Base-by-base conservation (phyloP, 2,113 vertebrate species). In the Brachionichthys hirsutus region DNA sequence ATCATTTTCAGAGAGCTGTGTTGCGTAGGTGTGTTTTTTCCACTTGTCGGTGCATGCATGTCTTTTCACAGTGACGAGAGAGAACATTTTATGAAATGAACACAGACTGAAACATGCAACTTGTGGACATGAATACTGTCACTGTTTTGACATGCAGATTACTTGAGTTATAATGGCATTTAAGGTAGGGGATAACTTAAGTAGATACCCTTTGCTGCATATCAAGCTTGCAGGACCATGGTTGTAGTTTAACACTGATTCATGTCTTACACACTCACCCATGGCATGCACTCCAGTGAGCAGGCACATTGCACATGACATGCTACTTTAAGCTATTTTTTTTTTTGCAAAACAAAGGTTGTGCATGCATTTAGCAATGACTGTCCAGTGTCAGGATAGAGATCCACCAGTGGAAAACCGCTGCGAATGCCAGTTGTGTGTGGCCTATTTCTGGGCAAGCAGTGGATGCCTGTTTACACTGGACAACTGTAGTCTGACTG, bases 391-490 rank as follows among this genome's bases (percentile, higher is more conserved):
- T 62, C 6, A 36, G 52, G 17, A 30, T 46, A 57, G 50, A 54
- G 40, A 54, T 67, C 18, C 2, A 45, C 30, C 56, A 12, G 53
- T 76, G 75, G 81, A 81, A 84, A 83, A 68, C 72, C 2, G 4
- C 12, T 15, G 20, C 0, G 2, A 38, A 14, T 22, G 56, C 58
- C 81, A 78, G 62, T 61, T 82, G 61, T n/a, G 17, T 70, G 63
- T 64, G 64, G 65, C 70, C 72, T 62, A 56, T 71, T 77, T 67
- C 18, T 71, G 63, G 60, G 35, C 47, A 75, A 64, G 78, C 49
- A 54, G 20, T 52, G 73, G 45, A 35, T 52, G 54, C 51, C 71
- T 84, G 67, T 86, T 79, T 70, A 54, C 79, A 63, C 75, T 55
- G 67, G 53, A 15, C 24, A 8, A 30, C 47, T 34, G 43, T 9